Evolutionary conservation across 2,888 invertebrate genomes (phyloP).

Genomic region (Octonoba sinensis): DNA sequence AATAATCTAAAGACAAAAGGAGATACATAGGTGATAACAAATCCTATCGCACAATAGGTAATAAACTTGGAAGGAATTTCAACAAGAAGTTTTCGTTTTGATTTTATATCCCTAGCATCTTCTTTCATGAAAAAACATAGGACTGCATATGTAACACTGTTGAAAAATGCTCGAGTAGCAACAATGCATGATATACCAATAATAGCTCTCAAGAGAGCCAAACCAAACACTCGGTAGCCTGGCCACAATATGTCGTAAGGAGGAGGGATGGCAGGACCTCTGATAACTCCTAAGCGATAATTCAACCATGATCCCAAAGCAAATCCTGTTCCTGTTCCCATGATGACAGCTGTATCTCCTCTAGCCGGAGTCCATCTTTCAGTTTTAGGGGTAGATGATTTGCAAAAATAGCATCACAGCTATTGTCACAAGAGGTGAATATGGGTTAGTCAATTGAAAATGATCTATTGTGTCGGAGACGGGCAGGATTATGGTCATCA

Average conservation of each 20-base stretch:
- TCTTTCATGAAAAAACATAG: slow-evolving; percentile 80
- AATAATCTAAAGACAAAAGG: slow-evolving; percentile 84
- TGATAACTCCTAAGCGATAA: slow-evolving; percentile 79
- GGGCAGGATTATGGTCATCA: slow-evolving; percentile 83
- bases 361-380: slow-evolving; percentile 91
- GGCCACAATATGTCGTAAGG: slow-evolving; percentile 86
- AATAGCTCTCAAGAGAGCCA: slow-evolving; percentile 78
- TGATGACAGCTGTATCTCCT: slow-evolving; percentile 89
- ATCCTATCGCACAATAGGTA: slow-evolving; percentile 83
- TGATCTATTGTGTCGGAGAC: slow-evolving; percentile 82
- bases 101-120: slow-evolving; percentile 77
- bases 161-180: slow-evolving; percentile 78
- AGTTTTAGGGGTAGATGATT: slow-evolving; percentile 83
- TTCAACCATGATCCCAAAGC: slow-evolving; percentile 86
- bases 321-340: slow-evolving; percentile 85
- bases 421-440: slow-evolving; percentile 77
- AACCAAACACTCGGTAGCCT: slow-evolving; percentile 80
- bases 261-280: slow-evolving; percentile 75
- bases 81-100: slow-evolving; percentile 77
- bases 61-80: slow-evolving; percentile 88
- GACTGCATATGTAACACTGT: slow-evolving; percentile 79
- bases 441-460: slow-evolving; percentile 78
- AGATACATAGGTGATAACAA: slow-evolving; percentile 82
- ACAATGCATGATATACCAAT: slow-evolving; percentile 84
- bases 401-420: slow-evolving; percentile 79